Base-by-base conservation (phyloP, 2,888 invertebrate species). In the Dolichomitus sp. region DNA sequence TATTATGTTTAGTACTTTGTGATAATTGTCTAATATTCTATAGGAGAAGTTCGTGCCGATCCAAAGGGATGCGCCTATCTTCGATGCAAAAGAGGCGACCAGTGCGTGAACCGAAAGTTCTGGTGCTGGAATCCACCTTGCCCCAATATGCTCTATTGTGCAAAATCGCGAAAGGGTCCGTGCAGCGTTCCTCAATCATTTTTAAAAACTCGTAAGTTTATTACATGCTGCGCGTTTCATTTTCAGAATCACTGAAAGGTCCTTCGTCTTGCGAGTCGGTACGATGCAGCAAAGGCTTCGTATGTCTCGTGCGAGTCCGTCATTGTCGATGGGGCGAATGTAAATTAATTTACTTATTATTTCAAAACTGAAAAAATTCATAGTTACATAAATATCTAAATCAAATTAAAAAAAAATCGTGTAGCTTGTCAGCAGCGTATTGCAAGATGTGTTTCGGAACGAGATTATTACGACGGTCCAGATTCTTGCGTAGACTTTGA, bases 61-160 rank as follows among this genome's bases (percentile, higher is more conserved):
- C 73, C 81, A 14, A 82, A 84, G 45, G 89, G 82, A 61, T 92
- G 92, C 78, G 73, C 85, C 1, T 80, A 85, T 37, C 33, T 91
- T 6, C 85, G 78, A 3, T 92, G 92, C 72, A 85, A 81, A 9
- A 81, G 69, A 2, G 85, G 84, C 9, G 88, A 89, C 2, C 79
- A 84, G 27, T 92, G 92, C 54, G 87, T 92, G 0, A 87, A 83
- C 33, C 87, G 92, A 52, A 90, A 88, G 40, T 92, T 91, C 74
- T 89, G 88, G 86, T 92, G 92, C 76, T 86, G 86, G 65, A 75
- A 86, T 66, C 85, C 88, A 52, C 88, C 91, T 0, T 92, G 92
- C 77, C 91, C 92, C 1, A 85, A 78, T 14, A 92, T 92, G 92
- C 66, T 88, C 4, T 92, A 89, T 17, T 92, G 92, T 57, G 87